A percentile compares a stretch with the other conserved stretches of the same genome.
Conservation (phyloP, 2,797 vertebrate species). For the Microtus obscurus region DNA sequence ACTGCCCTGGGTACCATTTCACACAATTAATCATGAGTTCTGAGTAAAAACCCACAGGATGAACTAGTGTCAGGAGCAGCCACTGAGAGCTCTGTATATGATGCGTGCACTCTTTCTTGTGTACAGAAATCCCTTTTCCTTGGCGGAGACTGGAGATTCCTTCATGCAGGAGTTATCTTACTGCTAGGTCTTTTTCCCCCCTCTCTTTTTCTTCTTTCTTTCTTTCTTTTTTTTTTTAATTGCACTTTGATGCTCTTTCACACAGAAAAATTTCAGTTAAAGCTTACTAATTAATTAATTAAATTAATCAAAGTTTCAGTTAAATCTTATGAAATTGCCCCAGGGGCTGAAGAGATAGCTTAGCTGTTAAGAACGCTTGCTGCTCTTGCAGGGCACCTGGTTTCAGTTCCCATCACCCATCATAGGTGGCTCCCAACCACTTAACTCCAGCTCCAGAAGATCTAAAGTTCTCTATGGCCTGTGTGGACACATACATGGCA, state of each 20-base stretch:
- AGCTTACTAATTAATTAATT: neutral
- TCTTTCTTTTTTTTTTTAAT: neutral
- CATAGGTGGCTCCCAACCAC: neutral
- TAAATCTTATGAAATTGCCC: neutral
- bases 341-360: too few relatives aligned
- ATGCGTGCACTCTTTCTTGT: neutral
- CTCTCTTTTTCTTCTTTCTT: neutral
- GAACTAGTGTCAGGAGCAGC: neutral
- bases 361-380: neutral
- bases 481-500: too few relatives aligned
- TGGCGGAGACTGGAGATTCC: neutral
- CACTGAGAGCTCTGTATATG: neutral
- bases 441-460: neutral
- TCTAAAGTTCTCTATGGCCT: neutral
- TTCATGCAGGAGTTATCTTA: neutral
- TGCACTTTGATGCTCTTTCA: neutral
- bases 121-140: neutral
- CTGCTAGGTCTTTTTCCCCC: neutral
- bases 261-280: neutral
- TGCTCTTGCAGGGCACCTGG: neutral
- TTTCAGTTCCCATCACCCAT: neutral
- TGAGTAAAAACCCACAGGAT: neutral
- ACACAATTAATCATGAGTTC: neutral
- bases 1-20: neutral
- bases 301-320: neutral